Percentiles rank a stretch among this genome's conserved stretches.
Evolutionary conservation across 23 tunicate species (phyloP).

Genomic region (Halocynthia aurantium): DNA sequence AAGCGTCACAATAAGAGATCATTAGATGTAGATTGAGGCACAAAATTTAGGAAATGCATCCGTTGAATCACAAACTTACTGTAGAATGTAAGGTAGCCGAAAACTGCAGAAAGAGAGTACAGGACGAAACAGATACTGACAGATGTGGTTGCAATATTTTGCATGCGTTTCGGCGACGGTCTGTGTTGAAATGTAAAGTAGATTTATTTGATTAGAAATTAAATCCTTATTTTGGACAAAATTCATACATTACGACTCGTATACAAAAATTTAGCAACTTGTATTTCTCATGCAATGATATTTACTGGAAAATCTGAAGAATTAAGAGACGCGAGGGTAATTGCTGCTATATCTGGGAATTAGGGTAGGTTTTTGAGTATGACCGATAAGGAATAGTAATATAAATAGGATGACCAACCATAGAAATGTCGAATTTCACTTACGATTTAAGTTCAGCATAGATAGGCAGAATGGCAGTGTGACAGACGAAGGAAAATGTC

Average conservation of each 20-base stretch:
- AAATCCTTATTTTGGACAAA: neutral
- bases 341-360: too few relatives aligned
- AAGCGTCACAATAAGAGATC: neutral
- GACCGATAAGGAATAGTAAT: too few relatives aligned
- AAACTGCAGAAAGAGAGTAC: conserved; percentile 88
- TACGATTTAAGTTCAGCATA: conserved; percentile 91
- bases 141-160: conserved; percentile 89
- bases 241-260: neutral
- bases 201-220: neutral
- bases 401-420: too few relatives aligned
- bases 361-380: too few relatives aligned
- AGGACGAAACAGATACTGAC: conserved; percentile 75
- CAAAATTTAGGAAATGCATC: neutral
- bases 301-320: neutral
- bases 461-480: conserved; percentile 97
- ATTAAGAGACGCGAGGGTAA: too few relatives aligned
- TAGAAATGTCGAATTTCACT: neutral
- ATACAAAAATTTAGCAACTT: neutral
- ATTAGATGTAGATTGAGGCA: neutral
- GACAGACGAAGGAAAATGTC: conserved; percentile 99
- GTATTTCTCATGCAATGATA: neutral
- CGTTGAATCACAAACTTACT: conserved; percentile 39
- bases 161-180: conserved; percentile 68
- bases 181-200: conserved; percentile 38
- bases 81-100: conserved; percentile 96